These are phyloP conservation scores for Cephus rjabovi DNA, from an alignment of 2,888 invertebrate genomes.

Conservation along the genomic window DNA sequence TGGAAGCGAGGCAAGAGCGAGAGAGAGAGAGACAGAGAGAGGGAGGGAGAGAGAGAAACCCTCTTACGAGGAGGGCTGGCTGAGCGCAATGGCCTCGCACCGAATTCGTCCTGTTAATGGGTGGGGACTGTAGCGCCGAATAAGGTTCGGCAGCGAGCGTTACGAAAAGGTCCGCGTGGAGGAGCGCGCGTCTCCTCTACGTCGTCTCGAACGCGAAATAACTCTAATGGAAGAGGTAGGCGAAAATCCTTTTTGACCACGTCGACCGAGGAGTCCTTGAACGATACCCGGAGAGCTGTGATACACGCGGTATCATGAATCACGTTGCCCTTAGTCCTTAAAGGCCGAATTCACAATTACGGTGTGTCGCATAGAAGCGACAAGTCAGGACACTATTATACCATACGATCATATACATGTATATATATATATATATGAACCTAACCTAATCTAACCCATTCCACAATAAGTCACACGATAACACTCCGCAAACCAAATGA, in stretches of 20 bases:
- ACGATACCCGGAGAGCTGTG: constrained; percentile 33
- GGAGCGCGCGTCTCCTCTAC: neutral
- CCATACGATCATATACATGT: neutral
- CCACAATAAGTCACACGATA: neutral
- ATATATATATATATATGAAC: neutral
- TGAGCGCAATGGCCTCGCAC: neutral
- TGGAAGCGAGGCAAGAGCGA: constrained; percentile 12
- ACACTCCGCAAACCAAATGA: neutral
- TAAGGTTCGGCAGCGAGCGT: neutral
- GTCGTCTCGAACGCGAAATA: neutral
- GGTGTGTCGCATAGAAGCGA: neutral
- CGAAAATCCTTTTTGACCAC: neutral
- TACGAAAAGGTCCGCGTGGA: constrained; percentile 3
- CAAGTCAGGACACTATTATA: neutral
- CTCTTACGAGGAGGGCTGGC: neutral
- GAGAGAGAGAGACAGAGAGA: neutral
- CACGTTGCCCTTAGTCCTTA: constrained; percentile 40
- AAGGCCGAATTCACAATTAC: constrained; percentile 23
- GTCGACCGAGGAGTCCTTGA: neutral
- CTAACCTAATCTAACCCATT: neutral
- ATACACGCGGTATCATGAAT: constrained; percentile 48
- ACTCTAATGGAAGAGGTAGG: neutral
- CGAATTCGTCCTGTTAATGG: neutral
- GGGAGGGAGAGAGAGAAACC: constrained; percentile 11
- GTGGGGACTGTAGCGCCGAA: neutral